phyloP scores from a whole-genome alignment of 1,140 invertebrate species.

The Bombus huntii region DNA sequence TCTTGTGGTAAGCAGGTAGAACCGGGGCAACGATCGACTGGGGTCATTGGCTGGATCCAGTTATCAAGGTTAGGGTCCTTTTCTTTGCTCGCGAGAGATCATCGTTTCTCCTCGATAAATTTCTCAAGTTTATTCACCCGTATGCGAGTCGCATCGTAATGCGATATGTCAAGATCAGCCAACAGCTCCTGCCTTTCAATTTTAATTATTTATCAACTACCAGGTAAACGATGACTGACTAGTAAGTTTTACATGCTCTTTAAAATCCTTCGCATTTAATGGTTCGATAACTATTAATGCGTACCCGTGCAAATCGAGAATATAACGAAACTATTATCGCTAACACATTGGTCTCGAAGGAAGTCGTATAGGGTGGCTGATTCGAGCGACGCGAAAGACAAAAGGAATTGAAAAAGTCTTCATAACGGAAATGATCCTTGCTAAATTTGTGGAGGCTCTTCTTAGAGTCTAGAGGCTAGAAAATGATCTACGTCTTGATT shows the following conservation, averaged over 20 bases:
- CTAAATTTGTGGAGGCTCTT: no score
- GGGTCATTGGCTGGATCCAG: conserved; percentile 73
- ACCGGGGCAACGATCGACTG: conserved; percentile 66
- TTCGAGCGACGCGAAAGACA: background rate
- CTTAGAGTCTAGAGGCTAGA: no score
- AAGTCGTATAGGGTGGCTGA: background rate
- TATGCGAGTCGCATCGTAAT: background rate
- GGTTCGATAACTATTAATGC: no score
- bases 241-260: background rate
- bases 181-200: background rate
- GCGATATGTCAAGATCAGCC: background rate
- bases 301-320: no score
- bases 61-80: conserved; percentile 73
- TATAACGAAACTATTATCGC: background rate
- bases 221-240: background rate
- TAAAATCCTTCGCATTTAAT: no score
- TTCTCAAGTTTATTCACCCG: conserved; percentile 49
- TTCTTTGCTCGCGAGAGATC: conserved; percentile 61
- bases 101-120: conserved; percentile 63
- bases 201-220: background rate
- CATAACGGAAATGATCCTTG: no score
- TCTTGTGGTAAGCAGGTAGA: conserved; percentile 48
- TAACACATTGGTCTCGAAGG: background rate
- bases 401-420: background rate
- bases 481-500: background rate